These are phyloP conservation scores for Ctenosaura bakeri DNA, from an alignment of 2,797 vertebrate genomes.

Conservation along the genomic window DNA sequence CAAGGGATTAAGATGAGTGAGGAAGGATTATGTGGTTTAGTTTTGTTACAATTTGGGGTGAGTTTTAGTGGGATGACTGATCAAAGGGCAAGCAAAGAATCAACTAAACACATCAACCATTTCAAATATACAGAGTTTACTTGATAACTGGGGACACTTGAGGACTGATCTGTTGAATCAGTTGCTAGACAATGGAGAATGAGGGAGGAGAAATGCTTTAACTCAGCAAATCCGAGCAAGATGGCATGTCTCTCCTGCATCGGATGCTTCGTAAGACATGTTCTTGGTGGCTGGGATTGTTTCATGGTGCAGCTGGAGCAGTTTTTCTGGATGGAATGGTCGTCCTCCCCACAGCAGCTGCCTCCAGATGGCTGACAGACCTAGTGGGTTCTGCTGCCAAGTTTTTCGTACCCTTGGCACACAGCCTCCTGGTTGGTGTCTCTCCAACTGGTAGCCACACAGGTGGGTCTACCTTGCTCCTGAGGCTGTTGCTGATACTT, in stretches of 20 bases:
- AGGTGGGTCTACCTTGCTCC: neutral
- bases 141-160: neutral
- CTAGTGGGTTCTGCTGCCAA: neutral
- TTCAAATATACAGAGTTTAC: neutral
- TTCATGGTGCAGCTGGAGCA: rapidly evolving
- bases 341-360: neutral
- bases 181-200: neutral
- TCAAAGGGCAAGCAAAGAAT: neutral
- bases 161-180: neutral
- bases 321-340: constrained; percentile 1
- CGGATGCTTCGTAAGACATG: no score
- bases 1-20: no score
- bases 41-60: neutral
- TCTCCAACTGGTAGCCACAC: neutral
- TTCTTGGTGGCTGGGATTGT: neutral
- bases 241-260: neutral
- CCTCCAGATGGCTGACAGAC: neutral
- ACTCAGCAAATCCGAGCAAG: neutral
- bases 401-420: neutral
- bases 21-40: no score
- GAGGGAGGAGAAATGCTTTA: neutral
- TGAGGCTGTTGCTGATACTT: neutral
- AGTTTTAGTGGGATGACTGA: neutral
- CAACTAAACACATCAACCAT: neutral
- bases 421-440: neutral